Percentiles rank a stretch among this genome's conserved stretches.
These are phyloP conservation scores for Pipistrellus pygmaeus DNA, from an alignment of 2,797 vertebrate genomes.

Conservation along the genomic window DNA sequence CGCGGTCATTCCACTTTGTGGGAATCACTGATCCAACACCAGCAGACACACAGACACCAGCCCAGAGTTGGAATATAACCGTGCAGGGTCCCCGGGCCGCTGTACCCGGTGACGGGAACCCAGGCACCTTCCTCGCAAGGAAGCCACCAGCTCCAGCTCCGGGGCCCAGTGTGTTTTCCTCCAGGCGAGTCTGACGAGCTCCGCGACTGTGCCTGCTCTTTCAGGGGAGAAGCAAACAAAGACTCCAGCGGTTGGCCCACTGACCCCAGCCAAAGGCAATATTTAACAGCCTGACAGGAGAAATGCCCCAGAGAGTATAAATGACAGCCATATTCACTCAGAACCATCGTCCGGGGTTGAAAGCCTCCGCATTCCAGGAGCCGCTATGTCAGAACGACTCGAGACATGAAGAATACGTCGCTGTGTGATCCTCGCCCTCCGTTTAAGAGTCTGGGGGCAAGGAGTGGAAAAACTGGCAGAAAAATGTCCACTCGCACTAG, in stretches of 20 bases:
- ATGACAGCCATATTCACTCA: constrained; percentile 41
- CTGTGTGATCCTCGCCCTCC: background rate
- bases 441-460: background rate
- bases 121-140: background rate
- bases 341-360: background rate
- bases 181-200: background rate
- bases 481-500: background rate
- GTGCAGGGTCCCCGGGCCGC: background rate
- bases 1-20: background rate
- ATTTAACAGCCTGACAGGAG: constrained; percentile 43
- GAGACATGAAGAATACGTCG: background rate
- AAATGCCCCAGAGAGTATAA: constrained; percentile 23
- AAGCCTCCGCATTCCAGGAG: constrained; percentile 33
- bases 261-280: constrained; percentile 46
- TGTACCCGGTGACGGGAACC: background rate
- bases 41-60: background rate
- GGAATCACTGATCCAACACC: background rate
- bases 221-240: constrained; percentile 63
- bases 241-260: constrained; percentile 4
- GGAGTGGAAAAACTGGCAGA: background rate
- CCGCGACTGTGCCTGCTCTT: constrained; percentile 19
- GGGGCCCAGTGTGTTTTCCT: background rate
- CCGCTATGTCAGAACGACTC: background rate
- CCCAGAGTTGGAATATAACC: background rate
- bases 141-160: background rate